phyloP scores from a whole-genome alignment of 1,140 invertebrate genomes.

The Aphidius gifuensis region DNA sequence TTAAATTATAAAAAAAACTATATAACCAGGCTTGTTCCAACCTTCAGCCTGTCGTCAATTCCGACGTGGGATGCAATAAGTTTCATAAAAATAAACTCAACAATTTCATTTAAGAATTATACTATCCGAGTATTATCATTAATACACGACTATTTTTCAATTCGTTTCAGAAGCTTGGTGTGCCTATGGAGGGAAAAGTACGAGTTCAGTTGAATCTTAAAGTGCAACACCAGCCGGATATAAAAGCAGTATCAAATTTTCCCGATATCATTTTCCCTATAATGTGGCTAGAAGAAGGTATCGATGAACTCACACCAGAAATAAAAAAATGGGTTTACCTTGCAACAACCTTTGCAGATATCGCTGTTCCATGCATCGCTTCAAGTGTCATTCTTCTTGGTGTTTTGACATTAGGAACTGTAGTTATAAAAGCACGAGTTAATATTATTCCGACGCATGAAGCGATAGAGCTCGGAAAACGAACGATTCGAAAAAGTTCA shows the following conservation, averaged over 20 bases:
- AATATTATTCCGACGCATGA: constrained; percentile 71
- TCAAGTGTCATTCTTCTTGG: constrained; percentile 72
- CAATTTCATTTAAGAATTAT: too few relatives aligned
- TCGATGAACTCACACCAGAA: constrained; percentile 72
- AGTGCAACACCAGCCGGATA: constrained; percentile 69
- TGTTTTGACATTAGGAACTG: constrained; percentile 59
- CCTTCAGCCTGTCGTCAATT: too few relatives aligned
- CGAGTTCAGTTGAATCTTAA: constrained; percentile 79
- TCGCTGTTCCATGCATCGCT: constrained; percentile 64
- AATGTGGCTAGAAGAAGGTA: constrained; percentile 86
- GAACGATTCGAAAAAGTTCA: constrained; percentile 67
- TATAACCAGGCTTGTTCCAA: too few relatives aligned
- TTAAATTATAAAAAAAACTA: too few relatives aligned
- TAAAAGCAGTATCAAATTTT: constrained; percentile 71
- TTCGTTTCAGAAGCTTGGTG: constrained; percentile 72
- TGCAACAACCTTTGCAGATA: constrained; percentile 70
- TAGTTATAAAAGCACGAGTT: constrained; percentile 72
- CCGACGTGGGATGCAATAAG: too few relatives aligned
- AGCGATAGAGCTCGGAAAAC: constrained; percentile 71
- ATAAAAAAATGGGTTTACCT: constrained; percentile 75
- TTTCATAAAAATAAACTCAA: too few relatives aligned
- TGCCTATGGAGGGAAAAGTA: constrained; percentile 77
- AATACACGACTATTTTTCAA: too few relatives aligned
- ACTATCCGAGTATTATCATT: too few relatives aligned
- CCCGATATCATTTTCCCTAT: constrained; percentile 79